Evolutionary conservation across 2,888 invertebrate species (phyloP), one percentile per base, ranked within the genome.

Genomic region (Scaptomyza parva): DNA sequence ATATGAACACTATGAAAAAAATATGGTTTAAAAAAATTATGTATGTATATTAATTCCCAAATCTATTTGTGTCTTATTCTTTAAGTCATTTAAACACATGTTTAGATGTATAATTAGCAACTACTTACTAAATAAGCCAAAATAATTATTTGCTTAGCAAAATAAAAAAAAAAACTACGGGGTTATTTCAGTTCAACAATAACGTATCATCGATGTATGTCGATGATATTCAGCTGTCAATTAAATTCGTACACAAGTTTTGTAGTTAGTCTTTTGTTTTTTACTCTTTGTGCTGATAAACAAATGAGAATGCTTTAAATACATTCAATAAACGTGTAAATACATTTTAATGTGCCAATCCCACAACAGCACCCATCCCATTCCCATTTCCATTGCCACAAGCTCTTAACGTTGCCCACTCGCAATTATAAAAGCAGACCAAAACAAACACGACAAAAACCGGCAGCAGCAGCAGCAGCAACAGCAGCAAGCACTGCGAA

Each of bases 281-380:
- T 48, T 30, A 4, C 3, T 3, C 7, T 44, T 55, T 51, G 52
- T 61, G 26, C 20, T 58, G 57, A 53, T 53, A 62, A 59, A 44
- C 48, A 76, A 76, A 62, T 60, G 57, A 48, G 55, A 58, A 53
- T 39, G 53, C 67, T 68, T 70, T 65, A 63, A 74, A 78, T 43
- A 70, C 51, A 74, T 71, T 85, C 78, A 82, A 71, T 78, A 78
- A 68, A 78, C 85, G 82, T 85, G 85, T 81, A 85, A 82, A 82
- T 85, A 82, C 81, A 66, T 74, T 84, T 82, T 74, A 85, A 82
- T 74, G 76, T 55, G 75, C 75, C 70, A 60, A 75, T 52, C 78
- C 78, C 78, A 59, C 63, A 61, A 47, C 33, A 47, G 37, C 28
- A 28, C 55, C 58, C 51, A 69, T 45, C 28, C 44, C 55, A 70